Evolutionary conservation across 2,797 vertebrate species (phyloP), one percentile per base, ranked within the genome.

Genomic region (Spinus pinus): DNA sequence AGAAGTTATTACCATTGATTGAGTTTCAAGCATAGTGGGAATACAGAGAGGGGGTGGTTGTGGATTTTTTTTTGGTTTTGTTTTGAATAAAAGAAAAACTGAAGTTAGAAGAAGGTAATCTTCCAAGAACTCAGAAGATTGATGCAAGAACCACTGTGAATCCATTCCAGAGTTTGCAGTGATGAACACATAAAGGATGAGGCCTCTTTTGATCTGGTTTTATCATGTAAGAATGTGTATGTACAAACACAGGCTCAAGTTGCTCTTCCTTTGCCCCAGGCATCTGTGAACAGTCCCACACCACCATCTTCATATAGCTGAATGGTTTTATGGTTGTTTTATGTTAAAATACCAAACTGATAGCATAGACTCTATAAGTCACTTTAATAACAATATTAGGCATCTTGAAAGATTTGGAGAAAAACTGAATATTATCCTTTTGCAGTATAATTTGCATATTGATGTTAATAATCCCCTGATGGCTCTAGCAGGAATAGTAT

Each of bases 401-500:
- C 23, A 71, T 83, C 71, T 51, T 88, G 49, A 39, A 86, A 78
- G 31, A 20, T 94, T 87, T 50, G 65, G 42, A 90, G 51, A 93
- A 89, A 78, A 93, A 64, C 1, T 24, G 4, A 42, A 57, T 81
- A 61, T 81, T 82, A 86, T 10, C 27, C n/a, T 77, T 75, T 89
- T 87, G 24, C 49, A 81, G 33, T 46, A 33, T 64, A 81, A 83
- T 49, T 56, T 35, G 44, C 21, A 12, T 75, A 79, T 64, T 81
- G 73, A 84, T 65, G 24, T 65, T 88, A 94, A 75, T 75, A 78
- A 94, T 79, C 51, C 23, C 57, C 84, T 86, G 92, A 91, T 70
- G 54, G 58, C 33, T 95, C 73, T 70, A 86, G 44, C 89, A 96
- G 78, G 44, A 93, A 72, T 54, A 79, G 19, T 24, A 83, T 1